These are phyloP conservation scores for Parotocinclus haroldoi DNA, from an alignment of 2,797 vertebrate species.

Conservation along the genomic window DNA sequence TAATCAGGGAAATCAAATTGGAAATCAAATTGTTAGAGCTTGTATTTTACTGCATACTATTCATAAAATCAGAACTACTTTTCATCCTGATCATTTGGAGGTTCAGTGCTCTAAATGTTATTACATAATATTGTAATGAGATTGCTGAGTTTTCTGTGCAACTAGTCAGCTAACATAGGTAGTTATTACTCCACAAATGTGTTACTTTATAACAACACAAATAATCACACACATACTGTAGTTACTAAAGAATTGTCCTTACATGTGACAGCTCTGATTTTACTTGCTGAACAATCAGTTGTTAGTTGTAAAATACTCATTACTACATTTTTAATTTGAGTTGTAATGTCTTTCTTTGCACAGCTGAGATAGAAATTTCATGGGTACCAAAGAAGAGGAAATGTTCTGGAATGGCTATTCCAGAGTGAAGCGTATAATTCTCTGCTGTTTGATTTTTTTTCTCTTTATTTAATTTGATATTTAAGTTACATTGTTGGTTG, in stretches of 20 bases:
- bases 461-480: too few relatives aligned
- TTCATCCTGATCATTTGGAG: too few relatives aligned
- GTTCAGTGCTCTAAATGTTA: background rate
- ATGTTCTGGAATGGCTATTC: slow-evolving; percentile 70
- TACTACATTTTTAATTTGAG: background rate
- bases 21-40: too few relatives aligned
- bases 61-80: too few relatives aligned
- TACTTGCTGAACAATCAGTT: background rate
- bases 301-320: background rate
- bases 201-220: background rate
- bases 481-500: too few relatives aligned
- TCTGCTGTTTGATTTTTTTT: too few relatives aligned
- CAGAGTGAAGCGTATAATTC: slow-evolving; percentile 32
- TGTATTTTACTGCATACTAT: too few relatives aligned
- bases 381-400: slow-evolving; percentile 60
- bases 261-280: background rate
- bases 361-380: slow-evolving; percentile 62
- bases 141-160: slow-evolving; percentile 24
- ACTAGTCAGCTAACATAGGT: slow-evolving; percentile 1
- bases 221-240: background rate
- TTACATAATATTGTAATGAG: slow-evolving; percentile 2
- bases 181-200: background rate
- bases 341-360: slow-evolving; percentile 53
- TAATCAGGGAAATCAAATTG: too few relatives aligned
- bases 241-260: background rate